These are phyloP conservation scores for Prostheceraeus crozeri DNA, from an alignment of 2,888 invertebrate species.

Conservation along the genomic window DNA sequence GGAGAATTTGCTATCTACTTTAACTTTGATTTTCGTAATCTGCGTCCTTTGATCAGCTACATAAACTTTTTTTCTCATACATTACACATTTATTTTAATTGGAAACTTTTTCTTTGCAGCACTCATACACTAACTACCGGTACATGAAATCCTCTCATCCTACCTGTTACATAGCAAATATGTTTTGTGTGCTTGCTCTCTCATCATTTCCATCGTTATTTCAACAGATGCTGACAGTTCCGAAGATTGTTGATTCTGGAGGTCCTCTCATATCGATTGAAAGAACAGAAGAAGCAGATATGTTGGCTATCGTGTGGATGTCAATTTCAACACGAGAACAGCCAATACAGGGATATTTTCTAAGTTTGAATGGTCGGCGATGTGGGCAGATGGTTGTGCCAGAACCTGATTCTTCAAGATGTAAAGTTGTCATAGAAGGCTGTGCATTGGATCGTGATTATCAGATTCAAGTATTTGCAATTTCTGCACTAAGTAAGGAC, in stretches of 20 bases:
- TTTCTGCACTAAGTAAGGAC: constrained; percentile 44
- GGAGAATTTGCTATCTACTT: no score
- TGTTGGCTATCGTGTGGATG: constrained; percentile 54
- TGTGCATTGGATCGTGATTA: constrained; percentile 46
- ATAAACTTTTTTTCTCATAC: no score
- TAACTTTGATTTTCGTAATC: no score
- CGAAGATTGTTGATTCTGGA: constrained; percentile 47
- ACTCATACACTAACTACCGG: no score
- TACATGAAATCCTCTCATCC: no score
- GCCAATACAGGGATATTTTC: constrained; percentile 51
- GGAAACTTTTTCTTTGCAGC: no score
- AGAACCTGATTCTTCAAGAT: constrained; percentile 50
- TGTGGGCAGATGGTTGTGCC: constrained; percentile 53
- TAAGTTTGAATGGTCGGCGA: constrained; percentile 54
- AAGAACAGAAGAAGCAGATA: constrained; percentile 46
- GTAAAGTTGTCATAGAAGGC: constrained; percentile 54
- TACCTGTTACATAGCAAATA: no score
- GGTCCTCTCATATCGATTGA: constrained; percentile 56
- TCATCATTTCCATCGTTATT: no score
- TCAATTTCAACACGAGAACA: constrained; percentile 46
- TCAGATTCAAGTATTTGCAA: constrained; percentile 4
- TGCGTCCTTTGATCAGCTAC: no score
- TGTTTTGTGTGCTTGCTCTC: no score
- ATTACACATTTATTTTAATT: no score
- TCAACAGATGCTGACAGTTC: no score